Evolutionary conservation across 2,797 vertebrate genomes (phyloP).

Genomic region (Anabas testudineus): DNA sequence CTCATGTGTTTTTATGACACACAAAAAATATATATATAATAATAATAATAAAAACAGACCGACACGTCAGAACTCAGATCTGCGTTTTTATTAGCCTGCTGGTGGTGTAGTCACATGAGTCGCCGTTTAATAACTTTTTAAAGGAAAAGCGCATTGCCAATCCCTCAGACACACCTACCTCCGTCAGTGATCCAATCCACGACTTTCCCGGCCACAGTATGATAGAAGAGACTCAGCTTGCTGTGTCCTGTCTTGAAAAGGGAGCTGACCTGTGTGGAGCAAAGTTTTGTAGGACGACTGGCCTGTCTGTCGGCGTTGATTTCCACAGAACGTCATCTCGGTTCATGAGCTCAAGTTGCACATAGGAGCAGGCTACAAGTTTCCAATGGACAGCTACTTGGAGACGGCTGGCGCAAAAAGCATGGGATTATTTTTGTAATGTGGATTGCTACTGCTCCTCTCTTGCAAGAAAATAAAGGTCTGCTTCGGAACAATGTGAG

Average conservation of each 20-base stretch:
- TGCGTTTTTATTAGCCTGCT: slow-evolving; percentile 35
- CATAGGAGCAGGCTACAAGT: slow-evolving; percentile 61
- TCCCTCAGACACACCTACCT: slow-evolving; percentile 68
- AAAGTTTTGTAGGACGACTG: slow-evolving; percentile 46
- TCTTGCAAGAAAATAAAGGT: slow-evolving; percentile 72
- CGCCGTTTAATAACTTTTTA: too few species aligned
- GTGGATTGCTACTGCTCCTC: slow-evolving; percentile 80
- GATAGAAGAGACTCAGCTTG: too few species aligned
- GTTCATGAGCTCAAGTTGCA: slow-evolving; percentile 67
- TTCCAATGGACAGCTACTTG: slow-evolving; percentile 76
- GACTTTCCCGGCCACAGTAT: not conserved
- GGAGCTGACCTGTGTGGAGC: slow-evolving; percentile 29
- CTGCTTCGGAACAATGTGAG: slow-evolving; percentile 84
- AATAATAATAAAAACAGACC: slow-evolving; percentile 30
- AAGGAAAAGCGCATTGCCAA: too few species aligned
- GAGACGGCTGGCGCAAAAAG: slow-evolving; percentile 74
- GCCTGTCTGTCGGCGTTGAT: slow-evolving; percentile 16
- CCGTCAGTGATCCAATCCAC: slow-evolving; percentile 44
- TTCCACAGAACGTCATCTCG: slow-evolving; percentile 44
- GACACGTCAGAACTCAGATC: not conserved
- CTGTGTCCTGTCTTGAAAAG: not conserved
- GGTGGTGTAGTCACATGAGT: too few species aligned
- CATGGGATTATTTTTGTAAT: slow-evolving; percentile 86
- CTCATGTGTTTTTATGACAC: not conserved
- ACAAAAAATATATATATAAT: not conserved